phyloP scores from a whole-genome alignment of 2,797 vertebrate species.

The Helarctos malayanus region DNA sequence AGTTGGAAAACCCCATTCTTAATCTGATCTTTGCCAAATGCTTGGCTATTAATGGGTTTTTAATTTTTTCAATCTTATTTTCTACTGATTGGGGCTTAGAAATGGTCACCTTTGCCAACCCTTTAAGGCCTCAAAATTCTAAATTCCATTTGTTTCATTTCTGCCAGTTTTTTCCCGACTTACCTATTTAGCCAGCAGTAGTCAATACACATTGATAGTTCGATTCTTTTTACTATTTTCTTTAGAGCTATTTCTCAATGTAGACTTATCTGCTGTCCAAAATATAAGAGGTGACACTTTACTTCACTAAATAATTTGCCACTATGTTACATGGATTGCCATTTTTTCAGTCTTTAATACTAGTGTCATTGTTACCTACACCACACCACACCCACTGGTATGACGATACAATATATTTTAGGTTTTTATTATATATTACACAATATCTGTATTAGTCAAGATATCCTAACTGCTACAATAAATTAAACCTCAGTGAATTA shows the following conservation, averaged over 20 bases:
- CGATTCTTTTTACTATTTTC: background rate
- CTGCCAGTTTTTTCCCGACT: background rate
- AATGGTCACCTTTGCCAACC: background rate
- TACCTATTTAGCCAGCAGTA: background rate
- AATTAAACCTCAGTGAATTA: background rate
- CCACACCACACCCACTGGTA: background rate
- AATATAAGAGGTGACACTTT: background rate
- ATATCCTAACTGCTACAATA: background rate
- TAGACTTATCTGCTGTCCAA: background rate
- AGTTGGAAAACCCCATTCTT: background rate
- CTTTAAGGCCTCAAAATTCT: background rate
- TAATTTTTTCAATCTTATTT: slow-evolving; percentile 30
- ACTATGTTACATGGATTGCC: background rate
- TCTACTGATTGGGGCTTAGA: background rate
- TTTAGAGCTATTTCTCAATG: slow-evolving; percentile 28
- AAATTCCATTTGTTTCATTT: background rate
- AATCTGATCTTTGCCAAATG: slow-evolving; percentile 36
- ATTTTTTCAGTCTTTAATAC: background rate
- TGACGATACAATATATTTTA: background rate
- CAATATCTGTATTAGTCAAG: background rate
- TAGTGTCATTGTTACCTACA: background rate
- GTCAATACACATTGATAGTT: background rate
- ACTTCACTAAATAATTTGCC: background rate
- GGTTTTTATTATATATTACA: background rate
- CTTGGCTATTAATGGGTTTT: background rate